Base-by-base conservation (phyloP, 2,888 invertebrate species). In the Auanema freiburgensis region DNA sequence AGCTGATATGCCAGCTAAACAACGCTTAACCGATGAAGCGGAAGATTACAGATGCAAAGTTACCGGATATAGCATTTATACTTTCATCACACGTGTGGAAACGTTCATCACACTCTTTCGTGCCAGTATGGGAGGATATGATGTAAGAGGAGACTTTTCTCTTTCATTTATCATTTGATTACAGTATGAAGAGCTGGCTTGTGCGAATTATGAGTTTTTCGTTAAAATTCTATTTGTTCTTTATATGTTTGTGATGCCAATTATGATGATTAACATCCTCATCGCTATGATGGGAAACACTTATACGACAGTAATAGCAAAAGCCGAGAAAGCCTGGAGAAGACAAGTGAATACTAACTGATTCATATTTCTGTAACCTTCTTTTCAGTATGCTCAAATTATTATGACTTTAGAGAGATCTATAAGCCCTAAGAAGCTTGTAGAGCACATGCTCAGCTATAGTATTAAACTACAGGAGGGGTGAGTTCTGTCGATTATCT, bases 71-170 rank as follows among this genome's bases (percentile, higher is more conserved):
- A 67, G 65, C 11, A 79, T 82, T 50, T 76, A 73, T 65, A 79
- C 81, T 5, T 83, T 79, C 66, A 89, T 90, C 66, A 91, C 90
- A 42, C 92, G 93, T 80, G 89, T 90, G 1, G 91, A 90, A 74
- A 97, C 97, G 0, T 93, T 97, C 91, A 94, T 98, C 92, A 95
- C 93, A 0, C 86, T 98, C 54, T 95, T 98, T 85, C 93, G 97
- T 86, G 96, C 97, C 80, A 96, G 97, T 8, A 87, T 98, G 53
- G 97, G 97, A 65, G 95, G 95, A 86, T 97, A 97, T 84, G 95
- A 92, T 86, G 97, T 96, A 87, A 89, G 89, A 87, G n/a, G 43
- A 11, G 42, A 25, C 42, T 57, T 43, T 10, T 11, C 18, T 14
- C 5, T 24, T 60, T 61, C 24, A 16, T 10, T 41, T 23, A 14